A percentile compares a stretch with the other conserved stretches of the same genome.
Conservation (phyloP, 23 tunicate genomes). For the Styela clava region DNA sequence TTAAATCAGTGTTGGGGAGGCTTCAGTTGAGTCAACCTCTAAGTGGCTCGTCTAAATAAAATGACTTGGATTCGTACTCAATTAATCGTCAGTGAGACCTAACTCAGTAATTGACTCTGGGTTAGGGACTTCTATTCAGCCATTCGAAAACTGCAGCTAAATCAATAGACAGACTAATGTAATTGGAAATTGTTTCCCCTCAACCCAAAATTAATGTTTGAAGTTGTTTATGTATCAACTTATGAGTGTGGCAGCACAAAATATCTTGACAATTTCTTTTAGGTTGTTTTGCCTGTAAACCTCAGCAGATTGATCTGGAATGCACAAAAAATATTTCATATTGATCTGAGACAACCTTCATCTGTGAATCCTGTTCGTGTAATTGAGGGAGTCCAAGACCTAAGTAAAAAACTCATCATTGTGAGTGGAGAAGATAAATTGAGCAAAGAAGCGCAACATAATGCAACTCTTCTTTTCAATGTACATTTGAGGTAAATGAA, state of each 20-base stretch:
- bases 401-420: slow-evolving; percentile 86
- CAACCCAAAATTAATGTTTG: no score
- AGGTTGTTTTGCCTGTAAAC: slow-evolving; percentile 98
- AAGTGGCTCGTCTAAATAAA: background rate
- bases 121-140: no score
- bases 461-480: slow-evolving; percentile 96
- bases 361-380: slow-evolving; percentile 83
- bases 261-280: no score
- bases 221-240: no score
- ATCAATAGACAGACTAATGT: no score
- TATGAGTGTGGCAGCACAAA: no score
- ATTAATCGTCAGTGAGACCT: no score
- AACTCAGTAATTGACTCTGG: no score
- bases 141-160: no score
- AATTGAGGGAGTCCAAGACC: slow-evolving; percentile 83
- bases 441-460: slow-evolving; percentile 96
- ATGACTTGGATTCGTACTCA: no score
- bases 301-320: slow-evolving; percentile 90
- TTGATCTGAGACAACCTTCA: slow-evolving; percentile 72
- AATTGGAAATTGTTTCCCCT: no score
- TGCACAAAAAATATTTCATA: slow-evolving; percentile 95
- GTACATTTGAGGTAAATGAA: slow-evolving; percentile 83
- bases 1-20: background rate
- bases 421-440: slow-evolving; percentile 93
- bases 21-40: background rate